Conservation (phyloP, 2,888 invertebrate species). For the Bursaphelenchus okinawaensis region DNA sequence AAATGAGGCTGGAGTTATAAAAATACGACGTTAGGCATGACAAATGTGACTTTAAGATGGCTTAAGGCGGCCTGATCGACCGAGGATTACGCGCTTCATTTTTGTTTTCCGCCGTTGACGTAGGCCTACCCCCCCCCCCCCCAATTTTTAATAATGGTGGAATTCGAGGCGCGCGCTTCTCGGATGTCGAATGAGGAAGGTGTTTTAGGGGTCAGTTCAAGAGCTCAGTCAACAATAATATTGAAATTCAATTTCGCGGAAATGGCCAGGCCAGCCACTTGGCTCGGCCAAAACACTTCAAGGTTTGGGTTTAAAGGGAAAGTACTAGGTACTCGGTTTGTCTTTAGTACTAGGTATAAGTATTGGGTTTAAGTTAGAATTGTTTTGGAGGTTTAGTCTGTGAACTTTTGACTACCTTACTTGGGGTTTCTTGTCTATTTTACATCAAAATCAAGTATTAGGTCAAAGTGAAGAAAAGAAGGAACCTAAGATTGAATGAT, state of each 20-base stretch:
- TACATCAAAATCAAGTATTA: too few species aligned
- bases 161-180: not conserved
- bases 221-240: not conserved
- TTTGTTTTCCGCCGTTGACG: not conserved
- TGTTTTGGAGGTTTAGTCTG: too few species aligned
- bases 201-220: too few species aligned
- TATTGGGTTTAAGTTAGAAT: too few species aligned
- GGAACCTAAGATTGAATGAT: too few species aligned
- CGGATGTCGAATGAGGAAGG: not conserved
- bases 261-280: too few species aligned
- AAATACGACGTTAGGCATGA: not conserved
- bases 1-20: not conserved
- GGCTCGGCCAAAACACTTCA: not conserved
- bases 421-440: too few species aligned
- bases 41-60: not conserved
- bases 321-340: too few species aligned
- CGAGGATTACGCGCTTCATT: not conserved
- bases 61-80: not conserved
- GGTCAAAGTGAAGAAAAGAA: too few species aligned
- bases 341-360: too few species aligned
- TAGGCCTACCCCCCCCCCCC: not conserved
- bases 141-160: not conserved
- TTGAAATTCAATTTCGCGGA: not conserved
- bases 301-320: too few species aligned
- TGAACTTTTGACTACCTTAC: too few species aligned